Evolutionary conservation across 2,888 invertebrate species (phyloP).

Genomic region (Melipona bicolor): DNA sequence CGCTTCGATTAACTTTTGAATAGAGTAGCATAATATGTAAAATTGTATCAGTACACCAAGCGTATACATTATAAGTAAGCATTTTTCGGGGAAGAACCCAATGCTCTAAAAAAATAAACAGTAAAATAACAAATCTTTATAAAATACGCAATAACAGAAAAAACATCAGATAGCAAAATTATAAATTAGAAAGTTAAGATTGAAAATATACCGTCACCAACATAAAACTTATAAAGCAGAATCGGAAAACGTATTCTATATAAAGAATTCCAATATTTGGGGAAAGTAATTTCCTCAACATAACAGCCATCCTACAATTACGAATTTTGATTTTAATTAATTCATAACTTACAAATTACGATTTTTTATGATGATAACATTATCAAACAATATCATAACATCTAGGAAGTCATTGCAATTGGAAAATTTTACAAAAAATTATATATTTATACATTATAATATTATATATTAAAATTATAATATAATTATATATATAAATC

Average conservation of each 20-base stretch:
- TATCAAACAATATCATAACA: too few relatives aligned
- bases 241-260: slow-evolving; percentile 65
- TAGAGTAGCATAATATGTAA: slow-evolving; percentile 70
- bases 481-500: too few relatives aligned
- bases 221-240: slow-evolving; percentile 68
- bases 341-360: not conserved
- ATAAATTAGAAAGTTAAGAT: not conserved
- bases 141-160: not conserved
- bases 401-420: too few relatives aligned
- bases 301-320: slow-evolving; percentile 38
- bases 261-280: slow-evolving; percentile 66
- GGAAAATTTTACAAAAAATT: too few relatives aligned
- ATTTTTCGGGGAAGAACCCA: slow-evolving; percentile 11
- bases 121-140: too few relatives aligned
- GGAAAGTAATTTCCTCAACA: slow-evolving; percentile 60
- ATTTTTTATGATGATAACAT: not conserved
- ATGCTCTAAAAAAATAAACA: slow-evolving; percentile 17
- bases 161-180: not conserved
- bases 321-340: not conserved
- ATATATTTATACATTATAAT: too few relatives aligned
- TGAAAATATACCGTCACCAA: slow-evolving; percentile 61
- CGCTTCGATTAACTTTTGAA: slow-evolving; percentile 71
- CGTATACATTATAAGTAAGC: slow-evolving; percentile 49
- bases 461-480: too few relatives aligned
- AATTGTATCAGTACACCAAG: slow-evolving; percentile 65